Evolutionary conservation across 2,888 invertebrate genomes (phyloP).

Genomic region (Orthosia incerta): DNA sequence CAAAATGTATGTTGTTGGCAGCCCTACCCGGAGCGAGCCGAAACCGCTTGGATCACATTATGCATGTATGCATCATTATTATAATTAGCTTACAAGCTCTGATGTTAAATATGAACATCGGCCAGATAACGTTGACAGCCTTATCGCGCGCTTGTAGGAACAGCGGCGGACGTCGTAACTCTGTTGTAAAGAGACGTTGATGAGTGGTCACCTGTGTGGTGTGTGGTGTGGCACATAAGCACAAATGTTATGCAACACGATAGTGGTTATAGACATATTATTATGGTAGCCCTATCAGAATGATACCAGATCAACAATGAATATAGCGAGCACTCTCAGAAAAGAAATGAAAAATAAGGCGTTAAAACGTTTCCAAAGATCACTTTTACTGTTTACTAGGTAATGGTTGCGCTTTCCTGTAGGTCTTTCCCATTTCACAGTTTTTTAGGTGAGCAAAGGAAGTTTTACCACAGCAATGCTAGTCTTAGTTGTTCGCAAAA

Average conservation of each 20-base stretch:
- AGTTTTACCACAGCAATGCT: background rate
- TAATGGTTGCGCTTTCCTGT: too few relatives aligned
- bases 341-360: background rate
- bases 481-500: background rate
- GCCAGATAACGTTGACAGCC: conserved; percentile 1
- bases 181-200: background rate
- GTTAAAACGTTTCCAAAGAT: background rate
- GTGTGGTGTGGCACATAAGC: too few relatives aligned
- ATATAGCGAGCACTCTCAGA: background rate
- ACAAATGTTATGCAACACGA: too few relatives aligned
- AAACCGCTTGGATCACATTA: conserved; percentile 9
- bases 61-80: conserved; percentile 18
- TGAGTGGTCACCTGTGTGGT: background rate
- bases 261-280: too few relatives aligned
- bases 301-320: background rate
- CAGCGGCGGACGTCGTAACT: conserved; percentile 4
- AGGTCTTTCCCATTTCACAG: background rate
- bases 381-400: too few relatives aligned
- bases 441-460: background rate
- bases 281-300: too few relatives aligned
- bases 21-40: conserved; percentile 18
- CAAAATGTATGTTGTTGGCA: background rate
- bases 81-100: conserved; percentile 25
- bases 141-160: conserved; percentile 11
- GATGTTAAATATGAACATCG: conserved; percentile 21